These are phyloP conservation scores for Gandaritis pyraliata DNA, from an alignment of 2,888 invertebrate genomes.

Conservation along the genomic window DNA sequence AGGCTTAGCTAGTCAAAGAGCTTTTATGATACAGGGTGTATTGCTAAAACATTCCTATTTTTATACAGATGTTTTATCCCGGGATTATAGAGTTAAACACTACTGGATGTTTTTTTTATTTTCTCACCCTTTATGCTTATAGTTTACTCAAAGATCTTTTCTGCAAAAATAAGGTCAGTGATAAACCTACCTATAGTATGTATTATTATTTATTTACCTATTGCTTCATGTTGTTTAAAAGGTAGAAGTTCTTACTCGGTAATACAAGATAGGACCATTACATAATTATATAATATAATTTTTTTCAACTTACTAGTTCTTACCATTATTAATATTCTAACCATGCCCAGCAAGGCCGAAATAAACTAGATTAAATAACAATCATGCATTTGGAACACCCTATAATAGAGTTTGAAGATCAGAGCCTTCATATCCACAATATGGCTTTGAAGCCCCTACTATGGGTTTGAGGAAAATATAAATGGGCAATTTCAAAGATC, in stretches of 20 bases:
- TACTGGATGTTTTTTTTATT: neutral
- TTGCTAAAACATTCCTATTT: slow-evolving; percentile 6
- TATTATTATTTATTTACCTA: too few relatives aligned
- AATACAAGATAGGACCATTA: too few relatives aligned
- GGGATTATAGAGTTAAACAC: neutral
- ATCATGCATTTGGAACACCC: neutral
- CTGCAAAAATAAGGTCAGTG: too few relatives aligned
- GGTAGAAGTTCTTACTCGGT: too few relatives aligned
- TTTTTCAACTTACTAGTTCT: too few relatives aligned
- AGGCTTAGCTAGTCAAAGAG: slow-evolving; percentile 39
- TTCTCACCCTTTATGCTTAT: neutral
- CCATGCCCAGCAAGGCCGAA: neutral
- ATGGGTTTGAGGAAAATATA: slow-evolving; percentile 8
- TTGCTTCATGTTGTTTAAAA: too few relatives aligned
- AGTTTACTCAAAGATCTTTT: too few relatives aligned
- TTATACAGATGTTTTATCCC: neutral
- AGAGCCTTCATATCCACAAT: slow-evolving; percentile 34
- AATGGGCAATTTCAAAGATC: slow-evolving; percentile 14
- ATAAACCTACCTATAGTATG: too few relatives aligned
- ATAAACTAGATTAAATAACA: neutral
- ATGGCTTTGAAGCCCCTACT: slow-evolving; percentile 32
- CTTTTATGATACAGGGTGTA: slow-evolving; percentile 24
- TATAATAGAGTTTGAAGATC: slow-evolving; percentile 36
- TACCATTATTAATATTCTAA: too few relatives aligned
- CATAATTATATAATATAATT: too few relatives aligned